A percentile compares a stretch with the other conserved stretches of the same genome.
Evolutionary conservation across 2,113 vertebrate genomes (phyloP).

Genomic region (Odocoileus hemionus): DNA sequence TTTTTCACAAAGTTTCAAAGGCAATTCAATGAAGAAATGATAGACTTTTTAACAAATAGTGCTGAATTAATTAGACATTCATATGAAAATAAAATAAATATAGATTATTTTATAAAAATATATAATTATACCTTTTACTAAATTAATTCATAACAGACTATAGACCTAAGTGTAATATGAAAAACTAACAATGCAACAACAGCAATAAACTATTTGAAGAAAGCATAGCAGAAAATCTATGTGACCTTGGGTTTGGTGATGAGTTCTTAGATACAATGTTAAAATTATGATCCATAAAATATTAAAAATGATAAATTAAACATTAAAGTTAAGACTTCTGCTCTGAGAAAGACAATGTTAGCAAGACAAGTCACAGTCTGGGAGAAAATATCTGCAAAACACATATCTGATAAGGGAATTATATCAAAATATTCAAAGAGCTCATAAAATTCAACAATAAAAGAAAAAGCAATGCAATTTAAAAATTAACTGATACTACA

Average conservation of each 20-base stretch:
- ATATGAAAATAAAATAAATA: neutral
- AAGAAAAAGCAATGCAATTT: neutral
- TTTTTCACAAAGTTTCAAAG: neutral
- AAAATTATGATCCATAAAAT: neutral
- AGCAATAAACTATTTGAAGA: neutral
- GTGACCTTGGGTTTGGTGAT: neutral
- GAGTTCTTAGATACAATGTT: neutral
- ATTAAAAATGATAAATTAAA: neutral
- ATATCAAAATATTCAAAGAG: neutral
- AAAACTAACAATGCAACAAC: neutral
- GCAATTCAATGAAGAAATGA: neutral
- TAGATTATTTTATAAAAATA: neutral
- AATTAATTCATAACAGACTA: neutral
- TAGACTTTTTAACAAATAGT: neutral
- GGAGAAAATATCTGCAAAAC: neutral
- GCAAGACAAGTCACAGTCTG: neutral
- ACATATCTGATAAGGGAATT: neutral
- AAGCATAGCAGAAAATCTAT: neutral
- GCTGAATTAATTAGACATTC: neutral
- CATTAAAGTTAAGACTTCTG: neutral
- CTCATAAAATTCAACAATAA: neutral
- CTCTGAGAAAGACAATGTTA: neutral
- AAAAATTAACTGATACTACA: neutral
- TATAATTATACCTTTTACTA: neutral
- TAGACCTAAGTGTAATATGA: neutral